These are phyloP conservation scores for Pipra filicauda DNA, from an alignment of 2,113 vertebrate genomes.

Conservation along the genomic window DNA sequence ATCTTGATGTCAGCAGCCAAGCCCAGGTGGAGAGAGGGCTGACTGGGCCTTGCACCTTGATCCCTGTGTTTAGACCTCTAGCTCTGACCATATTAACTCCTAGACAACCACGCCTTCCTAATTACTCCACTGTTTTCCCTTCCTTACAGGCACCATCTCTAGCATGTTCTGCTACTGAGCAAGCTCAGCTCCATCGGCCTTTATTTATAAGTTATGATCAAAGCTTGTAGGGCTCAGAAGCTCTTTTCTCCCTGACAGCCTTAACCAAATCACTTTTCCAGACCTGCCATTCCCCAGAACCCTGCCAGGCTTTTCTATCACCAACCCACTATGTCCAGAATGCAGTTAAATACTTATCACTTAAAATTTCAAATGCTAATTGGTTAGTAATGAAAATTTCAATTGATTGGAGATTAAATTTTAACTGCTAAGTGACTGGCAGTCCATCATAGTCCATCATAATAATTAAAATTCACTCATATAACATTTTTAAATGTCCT, in stretches of 20 bases:
- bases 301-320: background rate
- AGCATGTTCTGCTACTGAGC: background rate
- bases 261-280: background rate
- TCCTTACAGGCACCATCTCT: background rate
- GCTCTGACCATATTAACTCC: background rate
- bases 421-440: constrained; percentile 38
- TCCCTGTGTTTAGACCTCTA: background rate
- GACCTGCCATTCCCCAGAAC: background rate
- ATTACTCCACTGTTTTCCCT: background rate
- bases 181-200: background rate
- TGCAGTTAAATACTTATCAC: background rate
- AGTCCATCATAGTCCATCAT: background rate
- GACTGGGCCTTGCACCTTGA: too few relatives aligned
- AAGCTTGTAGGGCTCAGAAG: background rate
- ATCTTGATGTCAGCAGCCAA: background rate
- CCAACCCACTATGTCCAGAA: background rate
- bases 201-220: background rate
- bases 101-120: background rate
- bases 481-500: background rate
- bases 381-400: constrained; percentile 60
- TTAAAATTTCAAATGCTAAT: constrained; percentile 60
- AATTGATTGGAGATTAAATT: constrained; percentile 51
- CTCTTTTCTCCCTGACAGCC: background rate
- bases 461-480: constrained; percentile 40
- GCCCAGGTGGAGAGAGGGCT: background rate